phyloP scores from a whole-genome alignment of 1,140 invertebrate genomes.

The Sycophila sp. region DNA sequence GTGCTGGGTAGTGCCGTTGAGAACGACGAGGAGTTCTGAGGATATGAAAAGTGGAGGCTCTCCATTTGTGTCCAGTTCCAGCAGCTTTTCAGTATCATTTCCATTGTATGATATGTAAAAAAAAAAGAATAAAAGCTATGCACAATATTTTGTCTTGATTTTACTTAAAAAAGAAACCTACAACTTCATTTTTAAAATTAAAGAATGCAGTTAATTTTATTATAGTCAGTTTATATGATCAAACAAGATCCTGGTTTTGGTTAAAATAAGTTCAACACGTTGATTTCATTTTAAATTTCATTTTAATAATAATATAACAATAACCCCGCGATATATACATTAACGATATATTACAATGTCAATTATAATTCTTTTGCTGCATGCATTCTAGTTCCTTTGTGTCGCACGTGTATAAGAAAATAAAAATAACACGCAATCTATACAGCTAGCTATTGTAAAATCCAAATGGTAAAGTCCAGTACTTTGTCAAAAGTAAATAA shows the following conservation, averaged over 20 bases:
- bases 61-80: slow-evolving; percentile 55
- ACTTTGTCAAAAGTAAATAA: slow-evolving; percentile 6
- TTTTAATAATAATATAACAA: slow-evolving; percentile 63
- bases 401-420: slow-evolving; percentile 7
- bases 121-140: slow-evolving; percentile 56
- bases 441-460: neutral
- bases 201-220: neutral
- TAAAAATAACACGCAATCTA: slow-evolving; percentile 8
- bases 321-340: slow-evolving; percentile 62
- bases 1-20: slow-evolving; percentile 47
- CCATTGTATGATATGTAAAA: slow-evolving; percentile 67
- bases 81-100: slow-evolving; percentile 63
- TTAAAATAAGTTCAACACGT: neutral
- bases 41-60: neutral
- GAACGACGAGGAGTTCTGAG: neutral
- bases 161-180: neutral
- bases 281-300: slow-evolving; percentile 44
- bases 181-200: too few relatives aligned
- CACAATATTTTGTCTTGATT: slow-evolving; percentile 42
- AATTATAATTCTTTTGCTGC: slow-evolving; percentile 34
- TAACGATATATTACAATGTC: slow-evolving; percentile 62
- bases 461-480: neutral
- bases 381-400: slow-evolving; percentile 23
- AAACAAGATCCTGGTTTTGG: too few relatives aligned
- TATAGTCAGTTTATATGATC: too few relatives aligned